Base-by-base conservation (phyloP, 2,888 invertebrate species). In the Cataglyphis cursor region DNA sequence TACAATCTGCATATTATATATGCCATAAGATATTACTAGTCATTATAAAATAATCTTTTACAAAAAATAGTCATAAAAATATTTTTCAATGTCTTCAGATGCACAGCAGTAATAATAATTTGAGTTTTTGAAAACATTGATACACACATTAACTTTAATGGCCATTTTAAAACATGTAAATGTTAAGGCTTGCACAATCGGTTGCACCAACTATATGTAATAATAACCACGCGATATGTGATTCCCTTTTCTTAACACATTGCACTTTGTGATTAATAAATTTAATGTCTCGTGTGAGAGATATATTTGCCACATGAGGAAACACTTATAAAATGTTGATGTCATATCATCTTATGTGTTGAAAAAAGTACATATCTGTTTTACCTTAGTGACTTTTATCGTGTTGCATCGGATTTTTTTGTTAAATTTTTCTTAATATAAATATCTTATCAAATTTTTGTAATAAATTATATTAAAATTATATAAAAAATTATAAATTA, bases 191-290 rank as follows among this genome's bases (percentile, higher is more conserved):
- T 75, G 72, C 66, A 75, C 75, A 82, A 78, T 38, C 57, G 72
- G 31, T 78, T 81, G 57, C 64, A 70, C 54, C 81, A 72, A 82
- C n/a, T 88, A n/a, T 73, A 48, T 88, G 48, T 80, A 61, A 73
- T 66, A 80, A 31, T 44, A 80, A 35, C 21, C 51, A 87, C 61
- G 18, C 51, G 62, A 66, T 66, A 62, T 62, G 59, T 48, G 81
- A 78, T 59, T 78, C 80, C 59, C 57, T 81, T 35, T 74, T 88
- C 62, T 81, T 86, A 62, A 75, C 82, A 75, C 82, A 81, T 44
- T 88, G 66, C 57, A 87, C 38, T 54, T 64, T 78, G 76, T 83
- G 57, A 74, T 88, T 87, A 83, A 89, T 87, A 73, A 74, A 87
- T 10, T 78, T 21, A 44, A 72, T 72, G 78, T 78, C 57, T 68